Conservation (phyloP, 2,888 invertebrate species). For the Hartigia nigra region DNA sequence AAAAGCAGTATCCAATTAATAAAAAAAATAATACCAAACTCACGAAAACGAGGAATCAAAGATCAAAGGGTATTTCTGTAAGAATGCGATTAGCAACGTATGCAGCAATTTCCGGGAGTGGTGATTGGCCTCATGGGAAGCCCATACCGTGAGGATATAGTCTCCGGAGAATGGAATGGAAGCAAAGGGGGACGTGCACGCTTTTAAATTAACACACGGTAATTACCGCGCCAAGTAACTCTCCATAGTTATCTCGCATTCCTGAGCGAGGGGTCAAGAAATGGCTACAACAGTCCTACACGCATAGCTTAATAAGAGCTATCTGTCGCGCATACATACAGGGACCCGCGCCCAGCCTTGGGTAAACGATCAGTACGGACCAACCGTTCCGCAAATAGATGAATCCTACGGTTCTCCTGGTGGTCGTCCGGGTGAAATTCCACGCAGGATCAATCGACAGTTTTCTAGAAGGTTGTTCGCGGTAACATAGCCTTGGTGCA, state of each 20-base stretch:
- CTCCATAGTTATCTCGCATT: slow-evolving; percentile 44
- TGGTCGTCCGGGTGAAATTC: neutral
- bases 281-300: neutral
- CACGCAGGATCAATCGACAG: neutral
- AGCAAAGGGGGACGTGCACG: slow-evolving; percentile 27
- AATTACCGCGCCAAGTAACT: slow-evolving; percentile 42
- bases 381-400: neutral
- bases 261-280: slow-evolving; percentile 20
- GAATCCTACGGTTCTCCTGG: neutral
- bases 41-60: slow-evolving; percentile 13
- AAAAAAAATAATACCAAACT: neutral
- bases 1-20: neutral
- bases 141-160: neutral
- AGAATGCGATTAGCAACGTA: slow-evolving; percentile 34
- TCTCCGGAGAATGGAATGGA: neutral
- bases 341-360: neutral
- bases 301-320: neutral
- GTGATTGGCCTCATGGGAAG: slow-evolving; percentile 17
- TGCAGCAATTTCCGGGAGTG: slow-evolving; percentile 34
- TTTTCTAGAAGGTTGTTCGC: neutral
- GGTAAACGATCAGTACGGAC: neutral
- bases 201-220: slow-evolving; percentile 50
- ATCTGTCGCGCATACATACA: neutral
- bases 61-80: slow-evolving; percentile 36
- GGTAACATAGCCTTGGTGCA: neutral